Base-by-base conservation (phyloP, 1,140 invertebrate genomes). In the Caenorhabditis brenneri region DNA sequence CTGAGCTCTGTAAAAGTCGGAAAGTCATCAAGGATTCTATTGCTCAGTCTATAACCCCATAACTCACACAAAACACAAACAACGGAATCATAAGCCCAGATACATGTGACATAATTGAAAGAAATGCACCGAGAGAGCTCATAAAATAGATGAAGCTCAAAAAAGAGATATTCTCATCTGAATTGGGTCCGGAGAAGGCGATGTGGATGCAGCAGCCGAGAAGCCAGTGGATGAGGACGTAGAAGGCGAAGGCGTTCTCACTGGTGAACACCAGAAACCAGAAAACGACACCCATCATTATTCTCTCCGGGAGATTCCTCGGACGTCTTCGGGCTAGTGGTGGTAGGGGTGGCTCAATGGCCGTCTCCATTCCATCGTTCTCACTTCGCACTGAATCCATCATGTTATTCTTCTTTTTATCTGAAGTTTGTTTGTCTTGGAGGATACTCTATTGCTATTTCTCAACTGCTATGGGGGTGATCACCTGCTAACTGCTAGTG, bases 31-130 rank as follows among this genome's bases (percentile, higher is more conserved):
- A 74, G 48, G 12, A 6, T 42, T 42, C 39, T 42, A 5, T 42
- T 42, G n/a, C n/a, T n/a, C n/a, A n/a, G n/a, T 42, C 12, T 6
- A 42, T 6, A 42, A 42, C 5, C 5, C 5, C 5, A 42, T 42
- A 65, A 74, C 65, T 74, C n/a, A 74, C 65, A 74, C 65, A 22
- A 42, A 74, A 42, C 33, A 19, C 22, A n/a, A 74, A 74, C 6
- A 74, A 15, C 22, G 65, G 65, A 42, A 74, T 24, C 7, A 74
- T n/a, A 12, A 74, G 36, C 12, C 33, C 65, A 27, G 36, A 42
- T 15, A 74, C 33, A 24, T 74, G 36, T 19, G 36, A 42, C 65
- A 39, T 46, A 27, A 74, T 15, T 10, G 65, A 42, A 0, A 74
- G 19, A 74, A 74, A 74, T 9, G 65, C 65, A 22, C 24, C 7